Conservation (phyloP, 2,797 vertebrate species). For the Poeciliopsis presidionis region DNA sequence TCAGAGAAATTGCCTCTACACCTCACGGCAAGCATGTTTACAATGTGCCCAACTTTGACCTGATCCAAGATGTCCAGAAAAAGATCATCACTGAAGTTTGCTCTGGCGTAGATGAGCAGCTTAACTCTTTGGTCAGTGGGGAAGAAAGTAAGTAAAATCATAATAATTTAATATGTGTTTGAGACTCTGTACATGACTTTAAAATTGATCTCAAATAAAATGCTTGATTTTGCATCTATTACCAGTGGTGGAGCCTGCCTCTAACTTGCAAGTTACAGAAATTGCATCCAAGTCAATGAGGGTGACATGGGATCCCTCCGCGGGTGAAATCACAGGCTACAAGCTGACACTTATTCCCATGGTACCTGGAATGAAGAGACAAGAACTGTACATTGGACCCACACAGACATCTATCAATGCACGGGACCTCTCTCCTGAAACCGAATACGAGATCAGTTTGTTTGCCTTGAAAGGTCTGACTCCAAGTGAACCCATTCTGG, state of each 20-base stretch:
- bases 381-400: conserved; percentile 89
- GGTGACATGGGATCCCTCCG: conserved; percentile 89
- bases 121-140: conserved; percentile 88
- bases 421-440: conserved; percentile 95
- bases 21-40: conserved; percentile 93
- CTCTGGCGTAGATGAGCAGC: conserved; percentile 93
- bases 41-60: conserved; percentile 95
- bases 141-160: conserved; percentile 88
- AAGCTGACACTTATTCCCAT: conserved; percentile 91
- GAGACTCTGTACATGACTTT: neutral
- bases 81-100: conserved; percentile 94
- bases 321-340: conserved; percentile 91
- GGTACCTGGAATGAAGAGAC: conserved; percentile 88
- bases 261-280: conserved; percentile 89
- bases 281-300: conserved; percentile 94
- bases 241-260: conserved; percentile 91
- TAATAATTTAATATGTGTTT: neutral
- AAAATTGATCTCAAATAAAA: neutral
- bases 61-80: conserved; percentile 91
- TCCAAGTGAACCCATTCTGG: conserved; percentile 88
- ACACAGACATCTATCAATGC: conserved; percentile 88
- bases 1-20: conserved; percentile 93
- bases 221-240: conserved; percentile 18
- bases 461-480: conserved; percentile 92
- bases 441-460: conserved; percentile 93